Evolutionary conservation across 2,888 invertebrate genomes (phyloP).

Genomic region (Patella depressa): DNA sequence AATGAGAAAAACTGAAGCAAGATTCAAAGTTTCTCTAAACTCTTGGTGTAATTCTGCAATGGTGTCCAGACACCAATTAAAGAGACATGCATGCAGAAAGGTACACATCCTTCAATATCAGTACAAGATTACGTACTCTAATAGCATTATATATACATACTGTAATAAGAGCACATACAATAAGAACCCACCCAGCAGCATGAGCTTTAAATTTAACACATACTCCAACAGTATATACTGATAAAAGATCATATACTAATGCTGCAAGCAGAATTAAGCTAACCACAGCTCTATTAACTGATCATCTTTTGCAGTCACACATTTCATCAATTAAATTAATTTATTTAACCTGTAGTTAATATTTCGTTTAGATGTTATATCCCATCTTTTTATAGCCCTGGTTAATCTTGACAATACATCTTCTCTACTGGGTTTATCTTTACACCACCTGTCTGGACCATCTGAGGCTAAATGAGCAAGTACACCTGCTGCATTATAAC

Average conservation of each 20-base stretch:
- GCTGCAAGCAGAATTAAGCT: neutral
- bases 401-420: constrained; percentile 82
- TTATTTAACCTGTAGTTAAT: constrained; percentile 85
- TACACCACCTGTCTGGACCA: constrained; percentile 86
- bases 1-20: too few species aligned
- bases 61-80: too few species aligned
- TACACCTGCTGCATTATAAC: constrained; percentile 96
- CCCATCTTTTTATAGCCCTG: constrained; percentile 89
- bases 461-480: constrained; percentile 95
- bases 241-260: neutral
- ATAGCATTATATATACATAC: too few species aligned
- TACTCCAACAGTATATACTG: neutral
- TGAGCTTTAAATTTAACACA: too few species aligned
- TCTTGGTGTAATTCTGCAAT: too few species aligned
- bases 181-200: too few species aligned
- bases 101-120: too few species aligned
- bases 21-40: too few species aligned
- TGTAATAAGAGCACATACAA: too few species aligned
- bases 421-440: constrained; percentile 80
- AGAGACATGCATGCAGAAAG: too few species aligned
- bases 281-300: neutral
- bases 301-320: neutral
- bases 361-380: constrained; percentile 87
- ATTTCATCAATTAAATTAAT: neutral
- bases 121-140: too few species aligned